Evolutionary conservation across 1,140 invertebrate species (phyloP).

Genomic region (Aphis gossypii): DNA sequence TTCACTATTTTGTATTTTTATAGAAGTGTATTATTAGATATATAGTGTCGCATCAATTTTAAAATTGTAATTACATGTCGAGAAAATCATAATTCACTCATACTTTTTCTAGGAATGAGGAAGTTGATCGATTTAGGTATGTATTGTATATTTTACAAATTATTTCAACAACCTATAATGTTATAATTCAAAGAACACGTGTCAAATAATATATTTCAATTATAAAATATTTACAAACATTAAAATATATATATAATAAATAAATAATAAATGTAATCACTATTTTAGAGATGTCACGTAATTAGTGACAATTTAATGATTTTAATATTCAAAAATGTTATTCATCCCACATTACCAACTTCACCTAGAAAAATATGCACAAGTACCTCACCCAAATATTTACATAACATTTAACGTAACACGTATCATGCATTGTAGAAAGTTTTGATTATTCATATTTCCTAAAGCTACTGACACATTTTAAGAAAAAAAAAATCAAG

Average conservation of each 20-base stretch:
- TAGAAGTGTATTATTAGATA: neutral
- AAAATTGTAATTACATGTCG: neutral
- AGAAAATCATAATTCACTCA: neutral
- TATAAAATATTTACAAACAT: neutral
- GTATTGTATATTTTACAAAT: too few species aligned
- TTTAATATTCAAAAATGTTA: neutral
- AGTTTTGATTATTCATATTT: constrained; percentile 51
- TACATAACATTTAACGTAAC: constrained; percentile 54
- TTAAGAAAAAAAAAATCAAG: neutral
- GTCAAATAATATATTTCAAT: neutral
- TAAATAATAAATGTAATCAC: neutral
- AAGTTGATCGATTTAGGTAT: neutral
- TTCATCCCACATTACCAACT: constrained; percentile 38
- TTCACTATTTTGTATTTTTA: neutral
- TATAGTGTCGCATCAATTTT: neutral
- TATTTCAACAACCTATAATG: too few species aligned
- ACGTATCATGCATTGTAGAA: constrained; percentile 28
- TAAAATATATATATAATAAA: neutral
- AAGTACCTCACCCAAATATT: constrained; percentile 52
- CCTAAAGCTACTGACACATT: constrained; percentile 35
- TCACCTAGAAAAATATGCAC: constrained; percentile 24
- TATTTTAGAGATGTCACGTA: neutral
- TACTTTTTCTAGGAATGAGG: neutral
- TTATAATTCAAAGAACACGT: neutral
- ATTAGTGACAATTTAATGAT: neutral